These are phyloP conservation scores for Atrina japonica DNA, from an alignment of 2,888 invertebrate genomes.

Conservation along the genomic window DNA sequence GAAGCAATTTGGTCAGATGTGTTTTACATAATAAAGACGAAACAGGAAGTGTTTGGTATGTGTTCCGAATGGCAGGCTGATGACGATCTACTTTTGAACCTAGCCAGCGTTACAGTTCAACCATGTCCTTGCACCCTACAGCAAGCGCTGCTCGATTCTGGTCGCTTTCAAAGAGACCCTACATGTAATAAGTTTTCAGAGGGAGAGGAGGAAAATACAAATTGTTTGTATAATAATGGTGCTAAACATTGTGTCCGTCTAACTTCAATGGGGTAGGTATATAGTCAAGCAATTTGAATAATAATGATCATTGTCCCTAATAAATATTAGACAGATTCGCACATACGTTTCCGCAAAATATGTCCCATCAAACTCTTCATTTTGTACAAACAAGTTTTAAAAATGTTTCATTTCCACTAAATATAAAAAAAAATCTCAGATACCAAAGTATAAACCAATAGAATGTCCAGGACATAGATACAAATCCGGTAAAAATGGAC, in stretches of 20 bases:
- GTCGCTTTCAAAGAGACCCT: constrained; percentile 21
- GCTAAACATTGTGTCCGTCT: constrained; percentile 21
- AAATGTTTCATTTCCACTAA: too few species aligned
- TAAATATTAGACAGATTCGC: too few species aligned
- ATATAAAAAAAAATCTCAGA: too few species aligned
- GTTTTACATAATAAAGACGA: constrained; percentile 1
- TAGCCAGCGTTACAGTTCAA: background rate
- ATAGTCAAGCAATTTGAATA: background rate
- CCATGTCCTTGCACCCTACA: constrained; percentile 25
- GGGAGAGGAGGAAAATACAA: background rate
- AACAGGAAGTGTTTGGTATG: background rate
- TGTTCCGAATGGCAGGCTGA: constrained; percentile 11
- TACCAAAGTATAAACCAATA: too few species aligned
- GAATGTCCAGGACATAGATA: too few species aligned
- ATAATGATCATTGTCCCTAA: too few species aligned
- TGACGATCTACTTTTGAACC: background rate
- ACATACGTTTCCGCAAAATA: too few species aligned
- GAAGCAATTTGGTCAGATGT: constrained; percentile 26
- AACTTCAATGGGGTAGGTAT: constrained; percentile 11
- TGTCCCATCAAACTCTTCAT: too few species aligned
- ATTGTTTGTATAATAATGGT: constrained; percentile 8
- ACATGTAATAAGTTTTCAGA: constrained; percentile 4
- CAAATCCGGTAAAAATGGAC: too few species aligned
- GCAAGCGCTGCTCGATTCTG: constrained; percentile 20
- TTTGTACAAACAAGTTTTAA: too few species aligned